phyloP scores from a whole-genome alignment of 2,888 invertebrate species.

The Cheilosia scutellata region DNA sequence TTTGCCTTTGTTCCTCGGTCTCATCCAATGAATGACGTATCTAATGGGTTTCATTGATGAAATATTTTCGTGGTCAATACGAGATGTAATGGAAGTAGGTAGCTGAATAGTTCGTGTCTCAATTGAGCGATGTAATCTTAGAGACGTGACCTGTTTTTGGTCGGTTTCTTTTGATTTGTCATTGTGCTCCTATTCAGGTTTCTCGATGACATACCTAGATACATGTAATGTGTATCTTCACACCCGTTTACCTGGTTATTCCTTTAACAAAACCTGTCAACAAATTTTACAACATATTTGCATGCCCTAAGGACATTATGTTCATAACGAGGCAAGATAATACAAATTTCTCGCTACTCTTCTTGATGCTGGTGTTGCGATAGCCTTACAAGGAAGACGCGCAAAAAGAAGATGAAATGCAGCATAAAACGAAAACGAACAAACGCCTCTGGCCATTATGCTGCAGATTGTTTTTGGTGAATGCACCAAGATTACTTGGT shows the following conservation, averaged over 20 bases:
- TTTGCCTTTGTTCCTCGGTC: not conserved
- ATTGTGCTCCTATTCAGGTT: constrained; percentile 31
- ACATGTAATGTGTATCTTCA: not conserved
- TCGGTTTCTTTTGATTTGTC: constrained; percentile 7
- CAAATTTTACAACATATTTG: constrained; percentile 64
- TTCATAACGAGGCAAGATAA: constrained; percentile 34
- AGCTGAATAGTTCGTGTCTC: constrained; percentile 20
- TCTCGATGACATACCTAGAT: constrained; percentile 14
- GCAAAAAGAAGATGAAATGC: constrained; percentile 30
- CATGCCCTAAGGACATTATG: constrained; percentile 50
- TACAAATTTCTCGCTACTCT: constrained; percentile 42
- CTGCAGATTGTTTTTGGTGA: constrained; percentile 45
- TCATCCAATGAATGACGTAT: constrained; percentile 50
- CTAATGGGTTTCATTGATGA: constrained; percentile 47
- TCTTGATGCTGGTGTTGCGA: constrained; percentile 35
- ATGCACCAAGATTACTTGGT: constrained; percentile 58
- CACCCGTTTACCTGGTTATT: constrained; percentile 1
- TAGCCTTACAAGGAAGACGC: constrained; percentile 48
- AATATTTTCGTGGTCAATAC: constrained; percentile 35
- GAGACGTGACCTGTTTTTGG: constrained; percentile 36
- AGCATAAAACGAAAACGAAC: constrained; percentile 19
- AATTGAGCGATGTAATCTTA: constrained; percentile 39
- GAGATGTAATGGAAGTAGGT: constrained; percentile 13
- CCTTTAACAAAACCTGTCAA: constrained; percentile 51
- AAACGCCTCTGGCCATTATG: constrained; percentile 21